phyloP scores from a whole-genome alignment of 2,113 vertebrate species.

The Myrmophylax atrothorax region DNA sequence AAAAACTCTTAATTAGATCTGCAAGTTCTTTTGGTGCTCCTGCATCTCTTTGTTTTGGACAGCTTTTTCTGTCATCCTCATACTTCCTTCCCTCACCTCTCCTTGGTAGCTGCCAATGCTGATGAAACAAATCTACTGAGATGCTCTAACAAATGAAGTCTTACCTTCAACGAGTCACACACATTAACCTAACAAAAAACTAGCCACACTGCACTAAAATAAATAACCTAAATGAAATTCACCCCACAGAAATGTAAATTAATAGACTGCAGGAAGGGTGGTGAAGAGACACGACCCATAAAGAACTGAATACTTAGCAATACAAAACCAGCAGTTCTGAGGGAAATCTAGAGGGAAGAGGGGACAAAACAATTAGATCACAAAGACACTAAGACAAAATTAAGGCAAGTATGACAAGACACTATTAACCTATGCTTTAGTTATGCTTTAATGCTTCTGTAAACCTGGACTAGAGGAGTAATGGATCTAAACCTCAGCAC shows the following conservation, averaged over 20 bases:
- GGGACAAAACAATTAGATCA: background rate
- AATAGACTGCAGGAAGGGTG: background rate
- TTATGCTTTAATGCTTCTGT: background rate
- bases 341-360: background rate
- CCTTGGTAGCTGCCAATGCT: background rate
- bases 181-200: background rate
- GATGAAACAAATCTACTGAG: background rate
- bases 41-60: background rate
- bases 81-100: background rate
- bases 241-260: background rate
- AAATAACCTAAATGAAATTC: background rate
- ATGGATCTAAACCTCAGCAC: background rate
- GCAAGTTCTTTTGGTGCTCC: background rate
- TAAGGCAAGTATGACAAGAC: background rate
- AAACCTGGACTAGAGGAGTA: background rate
- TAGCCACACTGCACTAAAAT: background rate
- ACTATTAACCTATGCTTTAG: background rate
- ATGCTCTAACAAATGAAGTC: background rate
- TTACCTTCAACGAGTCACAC: background rate
- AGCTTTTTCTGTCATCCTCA: background rate
- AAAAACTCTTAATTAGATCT: background rate
- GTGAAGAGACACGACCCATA: background rate
- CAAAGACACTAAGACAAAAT: background rate
- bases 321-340: background rate
- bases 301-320: background rate